Percentiles rank a stretch among this genome's conserved stretches.
Evolutionary conservation across 2,797 vertebrate genomes (phyloP).

Genomic region (Tamandua tetradactyla): DNA sequence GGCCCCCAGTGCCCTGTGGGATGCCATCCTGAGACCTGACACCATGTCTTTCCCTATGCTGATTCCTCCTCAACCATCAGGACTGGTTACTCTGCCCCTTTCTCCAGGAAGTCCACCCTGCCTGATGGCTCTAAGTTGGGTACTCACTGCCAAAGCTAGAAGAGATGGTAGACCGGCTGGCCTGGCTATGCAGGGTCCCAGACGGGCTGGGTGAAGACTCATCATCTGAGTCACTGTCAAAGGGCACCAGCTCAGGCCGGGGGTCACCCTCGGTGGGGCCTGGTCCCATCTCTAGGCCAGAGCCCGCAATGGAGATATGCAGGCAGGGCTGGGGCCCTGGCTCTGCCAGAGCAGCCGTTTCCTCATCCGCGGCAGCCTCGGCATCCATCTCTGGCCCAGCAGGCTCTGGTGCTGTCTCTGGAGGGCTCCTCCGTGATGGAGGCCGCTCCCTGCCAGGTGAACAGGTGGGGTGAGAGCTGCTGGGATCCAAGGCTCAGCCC

Average conservation of each 20-base stretch:
- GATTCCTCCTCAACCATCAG: neutral
- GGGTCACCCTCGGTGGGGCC: constrained; percentile 84
- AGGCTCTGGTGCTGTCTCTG: constrained; percentile 57
- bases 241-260: constrained; percentile 91
- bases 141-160: constrained; percentile 97
- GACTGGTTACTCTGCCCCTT: neutral
- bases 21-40: neutral
- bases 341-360: constrained; percentile 66
- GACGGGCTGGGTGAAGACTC: constrained; percentile 98
- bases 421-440: constrained; percentile 69
- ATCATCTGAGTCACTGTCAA: constrained; percentile 96
- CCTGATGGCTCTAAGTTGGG: neutral
- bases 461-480: neutral
- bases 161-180: constrained; percentile 97
- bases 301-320: constrained; percentile 96
- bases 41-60: neutral
- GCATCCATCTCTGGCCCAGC: constrained; percentile 41
- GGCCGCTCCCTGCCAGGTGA: constrained; percentile 79
- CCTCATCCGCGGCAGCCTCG: neutral
- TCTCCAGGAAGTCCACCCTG: neutral
- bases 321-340: constrained; percentile 90
- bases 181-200: constrained; percentile 96
- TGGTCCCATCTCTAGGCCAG: constrained; percentile 90
- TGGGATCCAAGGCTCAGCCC: neutral
- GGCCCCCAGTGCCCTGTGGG: neutral